Base-by-base conservation (phyloP, 1,140 invertebrate genomes). In the Maconellicoccus hirsutus region DNA sequence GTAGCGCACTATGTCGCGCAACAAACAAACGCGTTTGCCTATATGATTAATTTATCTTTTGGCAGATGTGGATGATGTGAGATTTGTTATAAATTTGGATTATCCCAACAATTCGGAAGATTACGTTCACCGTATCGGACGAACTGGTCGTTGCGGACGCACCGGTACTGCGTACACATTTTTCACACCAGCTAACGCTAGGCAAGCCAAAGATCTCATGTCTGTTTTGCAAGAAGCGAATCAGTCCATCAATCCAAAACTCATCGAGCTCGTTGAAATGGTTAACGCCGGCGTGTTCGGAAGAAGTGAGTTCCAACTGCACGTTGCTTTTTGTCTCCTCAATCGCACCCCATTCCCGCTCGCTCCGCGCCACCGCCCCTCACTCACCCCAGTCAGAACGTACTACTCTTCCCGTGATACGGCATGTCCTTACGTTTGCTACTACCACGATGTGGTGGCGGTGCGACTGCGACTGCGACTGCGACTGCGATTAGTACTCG, bases 41-140 rank as follows among this genome's bases (percentile, higher is more conserved):
- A 33, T 33, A 33, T 12, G 29, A 6, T 33, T 33, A 8, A 52
- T 52, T 2, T 52, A 52, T 52, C n/a, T 19, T n/a, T n/a, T n/a
- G n/a, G n/a, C n/a, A 98, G 96, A 99, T 89, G 96, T 99, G 78
- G 93, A 98, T 82, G 98, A 99, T 83, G 96, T 99, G 72, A 98
- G 98, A 81, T 98, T 96, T 86, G 98, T 99, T 52, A 97, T 99
- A 78, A 99, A 99, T 85, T 98, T 93, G 85, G 98, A 99, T 82
- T 99, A 98, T 83, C 97, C 98, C 19, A 96, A 92, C 76, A 94
- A 94, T 79, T 96, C 95, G 42, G 98, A 99, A 83, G 98, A 99
- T 83, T 99, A 99, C 81, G 94, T 99, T 42, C 98, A 99, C 82
- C 87, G 98, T 72, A 99, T 99, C 79, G 98, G 98, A 71, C 88